Evolutionary conservation across 1,140 invertebrate species (phyloP), one percentile per base, ranked within the genome.

Genomic region (Prorops nasuta): DNA sequence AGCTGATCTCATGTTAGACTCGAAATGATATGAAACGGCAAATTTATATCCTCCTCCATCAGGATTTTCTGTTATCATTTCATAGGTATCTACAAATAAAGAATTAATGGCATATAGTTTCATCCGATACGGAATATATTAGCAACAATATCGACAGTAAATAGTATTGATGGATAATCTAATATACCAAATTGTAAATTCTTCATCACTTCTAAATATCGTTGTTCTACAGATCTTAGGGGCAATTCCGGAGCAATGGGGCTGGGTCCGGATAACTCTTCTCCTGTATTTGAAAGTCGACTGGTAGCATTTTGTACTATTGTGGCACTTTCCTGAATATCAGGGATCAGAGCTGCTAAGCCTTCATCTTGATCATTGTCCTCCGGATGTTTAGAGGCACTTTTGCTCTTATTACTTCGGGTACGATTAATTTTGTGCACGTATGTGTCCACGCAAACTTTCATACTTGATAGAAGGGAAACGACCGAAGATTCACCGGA

Each of bases 1-100:
- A 1, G 91, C 87, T n/a, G 89, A 83, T 56, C 91, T 84, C 52
- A 95, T 89, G 58, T 90, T 91, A 37, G 86, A 86, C 69, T 96
- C 93, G 71, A 94, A 98, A 78, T 96, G 92, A 82, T 96, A 91
- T 8, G 91, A 86, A 50, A 96, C 85, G 2, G 85, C 85, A 73
- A 96, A 95, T 54, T 89, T 86, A 58, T 89, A 87, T 15, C 88
- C 87, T 55, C 83, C 85, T 47, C 81, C 81, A 68, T 84, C 83
- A 3, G 79, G 71, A 58, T 84, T 82, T 69, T 95, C 92, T 9
- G 83, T 81, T 49, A 96, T 90, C 89, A 96, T 94, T 70, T 96
- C 91, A 68, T 84, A 94, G 4, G 91, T 92, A 72, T 93, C 92
- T 92, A 69, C 14, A 77, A 74, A 48, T 31, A 15, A n/a, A n/a